phyloP scores from a whole-genome alignment of 2,888 invertebrate species.

The Tuberolachnus salignus region DNA sequence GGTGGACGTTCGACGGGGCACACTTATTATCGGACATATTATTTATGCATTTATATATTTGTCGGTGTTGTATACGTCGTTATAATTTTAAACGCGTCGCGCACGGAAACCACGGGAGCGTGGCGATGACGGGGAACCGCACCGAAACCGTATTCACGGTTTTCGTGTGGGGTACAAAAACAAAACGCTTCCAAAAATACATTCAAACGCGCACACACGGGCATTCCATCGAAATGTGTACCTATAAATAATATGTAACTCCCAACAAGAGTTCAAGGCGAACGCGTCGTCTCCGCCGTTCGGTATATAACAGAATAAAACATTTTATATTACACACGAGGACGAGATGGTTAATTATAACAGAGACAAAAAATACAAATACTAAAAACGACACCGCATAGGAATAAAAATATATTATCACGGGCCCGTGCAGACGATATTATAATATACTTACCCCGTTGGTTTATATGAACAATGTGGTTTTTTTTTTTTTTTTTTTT shows the following conservation, averaged over 20 bases:
- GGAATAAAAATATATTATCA: slow-evolving; percentile 1
- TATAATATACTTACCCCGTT: neutral
- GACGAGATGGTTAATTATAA: slow-evolving; percentile 35
- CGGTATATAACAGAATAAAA: slow-evolving; percentile 1
- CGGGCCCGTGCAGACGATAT: neutral
- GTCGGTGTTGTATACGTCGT: too few relatives aligned
- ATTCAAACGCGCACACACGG: neutral
- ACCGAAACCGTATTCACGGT: neutral
- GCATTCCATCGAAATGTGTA: slow-evolving; percentile 31
- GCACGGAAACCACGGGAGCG: neutral
- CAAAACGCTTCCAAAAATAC: slow-evolving; percentile 24
- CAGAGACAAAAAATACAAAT: slow-evolving; percentile 3
- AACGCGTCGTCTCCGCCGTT: slow-evolving; percentile 14
- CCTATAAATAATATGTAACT: slow-evolving; percentile 32
- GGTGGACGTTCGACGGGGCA: too few relatives aligned
- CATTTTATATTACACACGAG: neutral
- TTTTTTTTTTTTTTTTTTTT: too few relatives aligned
- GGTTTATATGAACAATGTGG: neutral
- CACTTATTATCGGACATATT: too few relatives aligned
- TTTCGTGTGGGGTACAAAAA: slow-evolving; percentile 28
- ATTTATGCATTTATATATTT: too few relatives aligned
- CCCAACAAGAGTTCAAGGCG: slow-evolving; percentile 43
- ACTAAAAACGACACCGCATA: neutral
- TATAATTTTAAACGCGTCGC: too few relatives aligned
- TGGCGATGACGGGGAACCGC: neutral